phyloP scores from a whole-genome alignment of 2,113 vertebrate species.

The Sinocyclocheilus anophthalmus region DNA sequence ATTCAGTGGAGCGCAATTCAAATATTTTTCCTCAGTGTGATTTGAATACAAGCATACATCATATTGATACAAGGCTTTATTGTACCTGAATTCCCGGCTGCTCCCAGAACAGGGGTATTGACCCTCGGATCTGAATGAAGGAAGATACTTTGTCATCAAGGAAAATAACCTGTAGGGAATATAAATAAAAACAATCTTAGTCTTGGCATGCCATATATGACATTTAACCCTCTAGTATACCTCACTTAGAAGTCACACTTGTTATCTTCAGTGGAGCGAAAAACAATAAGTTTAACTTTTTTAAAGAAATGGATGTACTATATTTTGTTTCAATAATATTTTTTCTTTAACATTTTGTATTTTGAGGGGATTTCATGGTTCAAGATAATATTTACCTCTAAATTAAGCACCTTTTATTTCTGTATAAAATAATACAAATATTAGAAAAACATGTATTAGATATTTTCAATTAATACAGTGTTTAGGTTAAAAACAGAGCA shows the following conservation, averaged over 20 bases:
- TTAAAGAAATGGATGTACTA: too few relatives aligned
- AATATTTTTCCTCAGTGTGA: conserved; percentile 16
- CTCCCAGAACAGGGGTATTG: conserved; percentile 97
- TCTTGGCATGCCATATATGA: too few relatives aligned
- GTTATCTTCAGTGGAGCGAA: too few relatives aligned
- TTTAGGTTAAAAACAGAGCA: neutral
- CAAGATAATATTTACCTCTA: too few relatives aligned
- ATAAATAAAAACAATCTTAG: conserved; percentile 1
- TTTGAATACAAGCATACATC: neutral
- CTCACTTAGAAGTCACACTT: neutral
- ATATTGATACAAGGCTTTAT: conserved; percentile 18
- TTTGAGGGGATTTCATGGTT: too few relatives aligned
- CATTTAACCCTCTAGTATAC: neutral
- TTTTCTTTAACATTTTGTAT: too few relatives aligned
- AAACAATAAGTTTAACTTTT: too few relatives aligned
- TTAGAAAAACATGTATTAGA: neutral
- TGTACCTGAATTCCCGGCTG: conserved; percentile 95
- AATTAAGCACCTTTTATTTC: too few relatives aligned
- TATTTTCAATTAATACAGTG: neutral
- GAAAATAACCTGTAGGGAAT: conserved; percentile 84
- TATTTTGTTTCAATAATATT: too few relatives aligned
- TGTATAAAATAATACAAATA: neutral
- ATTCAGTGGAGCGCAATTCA: conserved; percentile 6
- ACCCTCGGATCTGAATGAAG: conserved; percentile 97
- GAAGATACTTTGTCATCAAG: conserved; percentile 93